phyloP scores from a whole-genome alignment of 2,888 invertebrate genomes.

The Epinotia ramella region DNA sequence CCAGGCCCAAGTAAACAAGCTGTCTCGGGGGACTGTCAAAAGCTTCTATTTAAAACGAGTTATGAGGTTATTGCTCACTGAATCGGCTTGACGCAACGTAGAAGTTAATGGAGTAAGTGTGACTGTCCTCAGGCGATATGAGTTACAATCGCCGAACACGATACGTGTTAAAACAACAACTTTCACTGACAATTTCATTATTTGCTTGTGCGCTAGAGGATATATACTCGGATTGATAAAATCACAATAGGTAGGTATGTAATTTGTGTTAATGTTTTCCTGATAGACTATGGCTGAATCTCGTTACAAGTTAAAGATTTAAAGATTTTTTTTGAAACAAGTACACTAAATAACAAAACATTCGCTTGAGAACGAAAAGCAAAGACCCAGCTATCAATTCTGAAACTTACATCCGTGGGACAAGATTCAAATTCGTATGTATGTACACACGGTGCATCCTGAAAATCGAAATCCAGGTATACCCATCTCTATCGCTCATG shows the following conservation, averaged over 20 bases:
- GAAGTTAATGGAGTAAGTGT: conserved; percentile 55
- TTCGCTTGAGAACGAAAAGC: background rate
- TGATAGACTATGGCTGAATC: too few species aligned
- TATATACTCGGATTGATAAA: too few species aligned
- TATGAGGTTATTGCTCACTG: conserved; percentile 48
- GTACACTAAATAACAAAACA: too few species aligned
- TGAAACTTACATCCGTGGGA: background rate
- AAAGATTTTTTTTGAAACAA: too few species aligned
- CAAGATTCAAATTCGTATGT: background rate
- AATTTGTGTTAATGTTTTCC: too few species aligned
- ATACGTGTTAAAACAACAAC: conserved; percentile 57
- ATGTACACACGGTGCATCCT: background rate
- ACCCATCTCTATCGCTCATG: too few species aligned
- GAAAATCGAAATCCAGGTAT: too few species aligned
- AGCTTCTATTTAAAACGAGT: conserved; percentile 39
- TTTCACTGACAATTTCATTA: conserved; percentile 60
- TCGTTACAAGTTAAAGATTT: too few species aligned
- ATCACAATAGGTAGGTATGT: too few species aligned
- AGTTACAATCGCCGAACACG: conserved; percentile 64
- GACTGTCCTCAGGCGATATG: conserved; percentile 65
- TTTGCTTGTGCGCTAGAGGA: too few species aligned
- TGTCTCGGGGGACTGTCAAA: conserved; percentile 9
- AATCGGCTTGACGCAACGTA: conserved; percentile 44
- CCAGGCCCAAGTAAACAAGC: too few species aligned
- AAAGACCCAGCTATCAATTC: background rate